A percentile compares a stretch with the other conserved stretches of the same genome.
Conservation (phyloP, 1,140 invertebrate genomes). For the Camponotus vicinus region DNA sequence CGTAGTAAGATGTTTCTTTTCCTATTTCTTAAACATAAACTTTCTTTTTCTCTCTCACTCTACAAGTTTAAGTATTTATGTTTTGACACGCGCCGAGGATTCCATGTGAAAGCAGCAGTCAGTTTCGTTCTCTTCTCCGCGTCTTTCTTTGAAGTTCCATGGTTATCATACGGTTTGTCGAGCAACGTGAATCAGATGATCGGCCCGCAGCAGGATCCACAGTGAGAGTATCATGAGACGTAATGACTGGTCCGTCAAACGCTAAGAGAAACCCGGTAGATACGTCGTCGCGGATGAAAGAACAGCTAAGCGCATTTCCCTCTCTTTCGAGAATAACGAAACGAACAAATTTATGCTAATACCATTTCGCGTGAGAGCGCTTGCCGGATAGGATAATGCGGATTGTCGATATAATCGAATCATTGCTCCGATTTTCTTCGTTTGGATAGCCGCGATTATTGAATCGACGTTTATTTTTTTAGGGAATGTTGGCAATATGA, state of each 20-base stretch:
- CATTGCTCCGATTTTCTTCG: slow-evolving; percentile 27
- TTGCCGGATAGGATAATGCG: slow-evolving; percentile 35
- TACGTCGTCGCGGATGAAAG: slow-evolving; percentile 71
- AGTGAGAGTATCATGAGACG: slow-evolving; percentile 84
- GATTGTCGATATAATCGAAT: slow-evolving; percentile 41
- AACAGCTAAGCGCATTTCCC: slow-evolving; percentile 79
- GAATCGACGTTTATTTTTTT: slow-evolving; percentile 14
- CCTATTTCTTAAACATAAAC: not conserved
- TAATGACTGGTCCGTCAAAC: slow-evolving; percentile 82
- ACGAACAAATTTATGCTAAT: slow-evolving; percentile 57
- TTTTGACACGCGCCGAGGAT: slow-evolving; percentile 84
- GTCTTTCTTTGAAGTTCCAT: slow-evolving; percentile 69
- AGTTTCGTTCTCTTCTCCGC: slow-evolving; percentile 68
- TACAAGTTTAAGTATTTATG: slow-evolving; percentile 76
- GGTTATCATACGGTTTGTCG: slow-evolving; percentile 82
- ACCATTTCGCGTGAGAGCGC: slow-evolving; percentile 41
- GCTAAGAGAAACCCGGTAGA: slow-evolving; percentile 72
- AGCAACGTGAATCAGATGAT: slow-evolving; percentile 81
- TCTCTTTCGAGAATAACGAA: slow-evolving; percentile 44
- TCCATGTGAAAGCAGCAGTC: slow-evolving; percentile 60
- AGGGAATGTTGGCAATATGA: not conserved
- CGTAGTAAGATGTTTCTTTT: not conserved
- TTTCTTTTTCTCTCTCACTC: not conserved
- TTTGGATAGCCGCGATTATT: not conserved
- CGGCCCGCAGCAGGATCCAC: slow-evolving; percentile 67